These are phyloP conservation scores for Eupsittula cactorum DNA, from an alignment of 2,113 vertebrate genomes.

Conservation along the genomic window DNA sequence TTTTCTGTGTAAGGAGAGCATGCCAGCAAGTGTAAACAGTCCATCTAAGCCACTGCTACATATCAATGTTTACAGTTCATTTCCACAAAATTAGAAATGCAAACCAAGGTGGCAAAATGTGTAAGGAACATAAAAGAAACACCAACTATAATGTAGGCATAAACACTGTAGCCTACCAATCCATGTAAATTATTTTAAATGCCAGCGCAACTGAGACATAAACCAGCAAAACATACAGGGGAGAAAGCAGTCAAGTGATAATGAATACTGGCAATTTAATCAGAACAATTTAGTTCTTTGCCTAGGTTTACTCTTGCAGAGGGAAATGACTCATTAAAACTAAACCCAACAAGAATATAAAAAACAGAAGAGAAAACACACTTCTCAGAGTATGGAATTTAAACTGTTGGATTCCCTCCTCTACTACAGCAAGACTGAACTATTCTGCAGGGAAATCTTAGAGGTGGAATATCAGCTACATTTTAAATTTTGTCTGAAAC, in stretches of 20 bases:
- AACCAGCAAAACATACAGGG: neutral
- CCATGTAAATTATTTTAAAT: neutral
- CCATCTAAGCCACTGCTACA: neutral
- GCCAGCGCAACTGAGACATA: neutral
- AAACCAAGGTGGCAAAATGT: neutral
- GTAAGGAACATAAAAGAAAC: neutral
- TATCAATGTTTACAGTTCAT: neutral
- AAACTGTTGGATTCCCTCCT: neutral
- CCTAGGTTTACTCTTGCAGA: neutral
- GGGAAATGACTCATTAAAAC: neutral
- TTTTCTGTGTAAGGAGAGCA: neutral
- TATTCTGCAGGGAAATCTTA: neutral
- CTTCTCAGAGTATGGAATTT: neutral
- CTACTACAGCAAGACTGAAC: neutral
- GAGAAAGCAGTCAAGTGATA: conserved; percentile 11
- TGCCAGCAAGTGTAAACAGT: neutral
- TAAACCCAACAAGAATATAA: neutral
- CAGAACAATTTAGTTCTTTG: neutral
- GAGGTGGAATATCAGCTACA: neutral
- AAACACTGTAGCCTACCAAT: neutral
- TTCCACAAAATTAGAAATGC: neutral
- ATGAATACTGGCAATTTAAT: conserved; percentile 20
- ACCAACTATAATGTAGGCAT: neutral
- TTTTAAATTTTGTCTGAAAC: neutral
- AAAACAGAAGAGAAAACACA: neutral